phyloP scores from a whole-genome alignment of 2,113 vertebrate species.

The Alligator mississippiensis region DNA sequence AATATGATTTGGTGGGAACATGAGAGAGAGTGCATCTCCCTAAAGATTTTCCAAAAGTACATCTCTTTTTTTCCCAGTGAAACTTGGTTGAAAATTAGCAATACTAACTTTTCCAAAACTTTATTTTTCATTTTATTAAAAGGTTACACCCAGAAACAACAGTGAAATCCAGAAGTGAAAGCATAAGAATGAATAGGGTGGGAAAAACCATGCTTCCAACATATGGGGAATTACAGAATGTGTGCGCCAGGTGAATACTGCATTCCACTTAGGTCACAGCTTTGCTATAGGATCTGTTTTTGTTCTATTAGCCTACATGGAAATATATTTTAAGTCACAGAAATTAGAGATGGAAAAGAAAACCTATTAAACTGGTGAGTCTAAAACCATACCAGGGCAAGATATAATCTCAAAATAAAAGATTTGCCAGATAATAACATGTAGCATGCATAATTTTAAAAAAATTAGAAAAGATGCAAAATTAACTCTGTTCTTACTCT shows the following conservation, averaged over 20 bases:
- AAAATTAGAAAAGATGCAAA: slow-evolving; percentile 19
- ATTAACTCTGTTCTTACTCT: slow-evolving; percentile 1
- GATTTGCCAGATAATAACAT: not conserved
- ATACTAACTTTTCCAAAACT: slow-evolving; percentile 32
- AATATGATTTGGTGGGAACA: not conserved
- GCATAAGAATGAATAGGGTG: slow-evolving; percentile 59
- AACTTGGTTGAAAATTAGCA: not conserved
- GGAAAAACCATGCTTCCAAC: slow-evolving; percentile 57
- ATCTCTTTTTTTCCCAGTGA: not conserved
- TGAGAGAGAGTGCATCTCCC: not conserved
- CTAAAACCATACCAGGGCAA: slow-evolving; percentile 1
- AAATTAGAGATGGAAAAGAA: not conserved
- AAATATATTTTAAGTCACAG: slow-evolving; percentile 22
- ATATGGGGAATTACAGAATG: slow-evolving; percentile 37
- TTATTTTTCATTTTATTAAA: slow-evolving; percentile 54
- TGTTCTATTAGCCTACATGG: slow-evolving; percentile 33
- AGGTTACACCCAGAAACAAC: slow-evolving; percentile 59
- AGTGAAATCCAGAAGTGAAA: slow-evolving; percentile 59
- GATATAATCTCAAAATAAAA: not conserved
- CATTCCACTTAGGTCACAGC: slow-evolving; percentile 46
- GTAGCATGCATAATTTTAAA: not conserved
- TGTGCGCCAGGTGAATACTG: slow-evolving; percentile 43
- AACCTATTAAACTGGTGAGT: slow-evolving; percentile 1
- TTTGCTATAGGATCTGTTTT: slow-evolving; percentile 32
- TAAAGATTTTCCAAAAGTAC: not conserved